Conservation (phyloP, 2,797 vertebrate species). For the Alauda arvensis region DNA sequence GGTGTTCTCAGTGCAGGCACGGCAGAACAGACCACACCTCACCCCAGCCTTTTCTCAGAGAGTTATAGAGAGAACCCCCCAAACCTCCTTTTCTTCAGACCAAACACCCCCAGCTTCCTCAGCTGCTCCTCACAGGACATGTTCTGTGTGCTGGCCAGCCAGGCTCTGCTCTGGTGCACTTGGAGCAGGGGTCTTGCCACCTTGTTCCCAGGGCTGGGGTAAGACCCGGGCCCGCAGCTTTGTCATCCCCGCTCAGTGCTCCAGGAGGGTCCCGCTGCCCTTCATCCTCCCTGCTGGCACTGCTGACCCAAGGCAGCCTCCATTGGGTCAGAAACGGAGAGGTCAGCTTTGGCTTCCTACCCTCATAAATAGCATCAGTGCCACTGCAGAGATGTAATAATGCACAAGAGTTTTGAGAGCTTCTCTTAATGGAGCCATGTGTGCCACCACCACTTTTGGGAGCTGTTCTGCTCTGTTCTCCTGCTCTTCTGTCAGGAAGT, state of each 20-base stretch:
- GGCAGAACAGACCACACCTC: background rate
- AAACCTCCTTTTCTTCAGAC: background rate
- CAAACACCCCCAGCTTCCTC: background rate
- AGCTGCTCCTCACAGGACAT: too few species aligned
- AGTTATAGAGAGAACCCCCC: fast-evolving
- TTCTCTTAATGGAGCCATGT: fast-evolving
- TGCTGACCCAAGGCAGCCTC: fast-evolving
- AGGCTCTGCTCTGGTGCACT: background rate
- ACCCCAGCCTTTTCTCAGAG: background rate
- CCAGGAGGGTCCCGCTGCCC: fast-evolving
- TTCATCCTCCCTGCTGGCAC: fast-evolving
- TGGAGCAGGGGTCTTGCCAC: fast-evolving
- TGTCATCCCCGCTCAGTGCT: fast-evolving
- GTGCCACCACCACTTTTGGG: fast-evolving
- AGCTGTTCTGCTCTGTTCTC: fast-evolving
- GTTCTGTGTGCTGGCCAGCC: background rate
- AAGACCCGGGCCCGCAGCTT: fast-evolving
- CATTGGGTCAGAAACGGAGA: fast-evolving
- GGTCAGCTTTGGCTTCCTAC: fast-evolving
- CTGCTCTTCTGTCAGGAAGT: background rate
- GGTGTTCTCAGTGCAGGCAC: background rate
- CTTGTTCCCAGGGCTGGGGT: fast-evolving
- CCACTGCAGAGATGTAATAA: fast-evolving
- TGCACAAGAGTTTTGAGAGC: fast-evolving
- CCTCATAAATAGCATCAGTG: too few species aligned